Base-by-base conservation (phyloP, 1,140 invertebrate genomes). In the Meloidogyne chitwoodi region DNA sequence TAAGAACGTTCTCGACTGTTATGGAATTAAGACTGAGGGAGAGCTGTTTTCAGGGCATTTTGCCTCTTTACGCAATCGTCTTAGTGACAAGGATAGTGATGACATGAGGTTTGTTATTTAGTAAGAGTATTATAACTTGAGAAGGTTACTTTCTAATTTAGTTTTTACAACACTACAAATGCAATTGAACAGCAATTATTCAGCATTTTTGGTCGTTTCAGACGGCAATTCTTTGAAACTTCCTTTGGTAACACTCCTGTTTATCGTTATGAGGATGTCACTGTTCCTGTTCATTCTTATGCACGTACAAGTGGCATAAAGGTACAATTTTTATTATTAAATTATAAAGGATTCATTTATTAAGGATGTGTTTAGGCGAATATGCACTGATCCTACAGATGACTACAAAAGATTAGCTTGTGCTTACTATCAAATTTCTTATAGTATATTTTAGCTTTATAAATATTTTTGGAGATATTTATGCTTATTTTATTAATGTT, bases 11-110 rank as follows among this genome's bases (percentile, higher is more conserved):
- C 68, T 87, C 65, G 77, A 86, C 29, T 75, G 77, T 31, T 87
- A 85, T 73, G 84, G 84, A 4, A 78, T 87, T 24, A 72, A 71
- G 27, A 79, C 77, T n/a, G 85, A 86, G 78, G 69, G 76, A 8
- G 85, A 86, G 65, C 73, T 80, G 5, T 77, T 87, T 34, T 77
- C 81, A 26, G 78, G 81, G 4, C 61, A 68, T 61, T 82, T 68
- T 67, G 61, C 77, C 14, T 64, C 75, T 27, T 31, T 81, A 24
- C 79, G 79, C 3, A 83, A 83, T 38, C 66, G 75, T 5, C 74
- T 80, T 56, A 81, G 77, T 62, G 81, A 82, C 34, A 81, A 74
- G 38, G 80, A 81, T 34, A 75, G 77, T 16, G 80, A 81, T 61
- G 80, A 81, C 56, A 82, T 81, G 80, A 56, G 48, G 71, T 73